phyloP scores from a whole-genome alignment of 2,888 invertebrate species.

The Zaprionus lineosus region DNA sequence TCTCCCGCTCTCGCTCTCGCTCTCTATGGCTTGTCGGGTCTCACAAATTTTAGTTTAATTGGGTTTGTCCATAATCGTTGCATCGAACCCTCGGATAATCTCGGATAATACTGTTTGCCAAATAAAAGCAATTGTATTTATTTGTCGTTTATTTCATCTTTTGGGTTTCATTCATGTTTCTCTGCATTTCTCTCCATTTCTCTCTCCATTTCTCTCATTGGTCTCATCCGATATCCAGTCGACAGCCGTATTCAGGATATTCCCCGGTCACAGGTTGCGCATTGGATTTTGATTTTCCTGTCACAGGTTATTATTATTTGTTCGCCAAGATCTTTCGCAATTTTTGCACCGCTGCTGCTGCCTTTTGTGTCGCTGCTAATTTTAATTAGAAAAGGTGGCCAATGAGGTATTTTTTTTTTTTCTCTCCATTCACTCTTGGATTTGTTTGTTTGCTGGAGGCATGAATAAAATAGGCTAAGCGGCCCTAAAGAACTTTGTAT shows the following conservation, averaged over 20 bases:
- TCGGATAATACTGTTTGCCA: conserved; percentile 80
- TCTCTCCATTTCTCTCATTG: too few relatives aligned
- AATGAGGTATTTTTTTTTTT: background rate
- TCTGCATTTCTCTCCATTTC: too few relatives aligned
- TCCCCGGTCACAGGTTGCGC: conserved; percentile 34
- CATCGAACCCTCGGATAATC: conserved; percentile 81
- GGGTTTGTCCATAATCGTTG: conserved; percentile 81
- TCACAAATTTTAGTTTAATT: conserved; percentile 75
- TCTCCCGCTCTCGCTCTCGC: too few relatives aligned
- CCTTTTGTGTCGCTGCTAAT: background rate
- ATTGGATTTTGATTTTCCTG: background rate
- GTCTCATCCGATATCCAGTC: too few relatives aligned
- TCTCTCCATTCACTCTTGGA: background rate
- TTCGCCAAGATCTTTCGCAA: conserved; percentile 27
- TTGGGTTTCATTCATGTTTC: conserved; percentile 48
- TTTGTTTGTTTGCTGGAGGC: background rate
- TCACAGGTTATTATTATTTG: conserved; percentile 19
- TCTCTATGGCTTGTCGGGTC: too few relatives aligned
- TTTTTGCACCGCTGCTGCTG: too few relatives aligned
- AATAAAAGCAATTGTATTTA: conserved; percentile 75
- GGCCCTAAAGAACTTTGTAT: conserved; percentile 22
- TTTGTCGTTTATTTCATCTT: conserved; percentile 67
- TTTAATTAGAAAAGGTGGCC: background rate
- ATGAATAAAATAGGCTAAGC: background rate
- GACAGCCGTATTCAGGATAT: too few relatives aligned